Base-by-base conservation (phyloP, 2,113 vertebrate genomes). In the Miniopterus natalensis region DNA sequence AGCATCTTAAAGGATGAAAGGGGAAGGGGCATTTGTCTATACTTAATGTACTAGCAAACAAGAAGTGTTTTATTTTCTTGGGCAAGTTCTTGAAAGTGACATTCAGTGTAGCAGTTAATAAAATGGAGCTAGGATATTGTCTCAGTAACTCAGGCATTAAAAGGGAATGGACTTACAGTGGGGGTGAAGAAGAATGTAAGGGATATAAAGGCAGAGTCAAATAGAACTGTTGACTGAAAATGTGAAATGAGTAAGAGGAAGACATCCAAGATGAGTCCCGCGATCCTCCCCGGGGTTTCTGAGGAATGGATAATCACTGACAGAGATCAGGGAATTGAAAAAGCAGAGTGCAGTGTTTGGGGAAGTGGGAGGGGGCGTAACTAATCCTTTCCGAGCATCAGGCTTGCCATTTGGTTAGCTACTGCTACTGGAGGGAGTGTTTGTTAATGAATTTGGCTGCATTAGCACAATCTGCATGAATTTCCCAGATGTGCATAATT, bases 401-500 rank as follows among this genome's bases (percentile, higher is more conserved):
- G 11, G 15, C 13, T 4, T 40, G 18, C 51, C 51, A 57, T 42
- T 70, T 92, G 45, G 49, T 71, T 74, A 93, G 63, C 29, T 31
- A 18, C 13, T 14, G 1, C 8, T 7, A 8, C 31, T 27, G 51
- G 12, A 88, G 23, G 47, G 5, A 42, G 11, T 42, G 14, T 21
- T 31, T 65, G 7, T 83, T 75, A 21, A 14, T 75, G 70, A 15
- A 23, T 81, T 49, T 45, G 11, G 21, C 36, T 66, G n/a, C 20
- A 61, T 61, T 45, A 66, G 23, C 23, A 71, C 71, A 77, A 42
- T 47, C 11, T 1, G 17, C 68, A 66, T 74, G 27, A 92, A 31
- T 84, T 84, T 80, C 14, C 71, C 65, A 94, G 57, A 53, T 77
- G 14, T 70, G 57, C 31, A 89, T 70, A 88, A 77, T 61, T 80